These are phyloP conservation scores for Bufotes viridis DNA, from an alignment of 2,797 vertebrate genomes.

Conservation along the genomic window DNA sequence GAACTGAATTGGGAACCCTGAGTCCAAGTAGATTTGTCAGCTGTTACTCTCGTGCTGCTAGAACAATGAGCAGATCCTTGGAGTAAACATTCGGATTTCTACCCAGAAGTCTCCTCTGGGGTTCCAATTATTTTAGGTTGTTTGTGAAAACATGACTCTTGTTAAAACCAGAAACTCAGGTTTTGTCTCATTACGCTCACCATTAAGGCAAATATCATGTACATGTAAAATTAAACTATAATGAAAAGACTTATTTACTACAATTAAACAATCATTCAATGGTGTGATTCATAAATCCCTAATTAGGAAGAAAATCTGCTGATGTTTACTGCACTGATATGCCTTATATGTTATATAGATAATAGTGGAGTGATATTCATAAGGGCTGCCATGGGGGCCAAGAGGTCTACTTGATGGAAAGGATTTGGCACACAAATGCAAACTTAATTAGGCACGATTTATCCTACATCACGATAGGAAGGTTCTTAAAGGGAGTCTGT, in stretches of 20 bases:
- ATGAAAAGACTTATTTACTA: slow-evolving; percentile 32
- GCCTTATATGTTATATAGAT: background rate
- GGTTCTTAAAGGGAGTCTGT: background rate
- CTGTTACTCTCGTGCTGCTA: background rate
- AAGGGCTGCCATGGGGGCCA: background rate
- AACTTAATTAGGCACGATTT: background rate
- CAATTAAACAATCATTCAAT: slow-evolving; percentile 52
- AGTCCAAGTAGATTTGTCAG: slow-evolving; percentile 11
- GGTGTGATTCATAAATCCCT: slow-evolving; percentile 36
- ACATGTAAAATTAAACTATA: slow-evolving; percentile 15
- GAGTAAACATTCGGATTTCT: slow-evolving; percentile 8
- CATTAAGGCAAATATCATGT: slow-evolving; percentile 11
- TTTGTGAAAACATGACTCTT: slow-evolving; percentile 23
- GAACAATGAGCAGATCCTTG: slow-evolving; percentile 26
- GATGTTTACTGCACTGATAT: background rate
- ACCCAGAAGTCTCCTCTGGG: slow-evolving; percentile 20
- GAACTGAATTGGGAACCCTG: slow-evolving; percentile 3
- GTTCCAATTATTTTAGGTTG: slow-evolving; percentile 3
- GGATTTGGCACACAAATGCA: background rate
- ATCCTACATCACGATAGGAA: background rate
- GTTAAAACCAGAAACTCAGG: slow-evolving; percentile 16
- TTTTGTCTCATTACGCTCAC: slow-evolving; percentile 20
- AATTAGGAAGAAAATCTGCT: slow-evolving; percentile 26
- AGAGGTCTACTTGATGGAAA: background rate
- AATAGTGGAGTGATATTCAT: background rate